Percentiles rank a stretch among this genome's conserved stretches.
Evolutionary conservation across 2,113 vertebrate genomes (phyloP).

Genomic region (Albula glossodonta): DNA sequence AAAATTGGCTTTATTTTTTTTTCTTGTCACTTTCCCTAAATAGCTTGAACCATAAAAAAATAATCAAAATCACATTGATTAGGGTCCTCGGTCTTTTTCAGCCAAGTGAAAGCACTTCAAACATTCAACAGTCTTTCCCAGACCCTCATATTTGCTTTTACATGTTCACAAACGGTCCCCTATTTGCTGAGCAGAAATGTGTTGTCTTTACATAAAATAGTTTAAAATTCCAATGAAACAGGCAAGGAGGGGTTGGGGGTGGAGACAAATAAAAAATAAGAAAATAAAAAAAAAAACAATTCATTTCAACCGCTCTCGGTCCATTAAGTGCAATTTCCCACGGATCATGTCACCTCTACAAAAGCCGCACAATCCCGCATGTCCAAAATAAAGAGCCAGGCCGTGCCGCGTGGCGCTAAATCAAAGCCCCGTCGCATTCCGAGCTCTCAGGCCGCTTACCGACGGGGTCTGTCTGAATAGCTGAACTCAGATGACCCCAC

Average conservation of each 20-base stretch:
- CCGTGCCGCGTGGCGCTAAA: neutral
- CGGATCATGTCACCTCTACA: slow-evolving; percentile 1
- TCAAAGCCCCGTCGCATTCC: neutral
- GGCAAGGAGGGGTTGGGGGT: no score
- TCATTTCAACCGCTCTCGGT: neutral
- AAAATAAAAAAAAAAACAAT: neutral
- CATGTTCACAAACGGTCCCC: neutral
- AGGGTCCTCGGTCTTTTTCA: neutral
- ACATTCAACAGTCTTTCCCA: neutral
- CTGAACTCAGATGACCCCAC: neutral
- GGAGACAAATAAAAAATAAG: neutral
- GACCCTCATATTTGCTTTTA: neutral
- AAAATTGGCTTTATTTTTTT: no score
- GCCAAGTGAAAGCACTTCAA: neutral
- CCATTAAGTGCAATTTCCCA: neutral
- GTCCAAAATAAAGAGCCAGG: neutral
- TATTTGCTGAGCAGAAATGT: neutral
- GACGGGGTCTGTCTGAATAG: neutral
- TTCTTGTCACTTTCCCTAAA: neutral
- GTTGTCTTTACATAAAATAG: neutral
- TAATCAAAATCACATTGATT: neutral
- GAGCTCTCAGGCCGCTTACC: neutral
- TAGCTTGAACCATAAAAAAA: neutral
- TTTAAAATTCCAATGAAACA: neutral
- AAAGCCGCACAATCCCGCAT: neutral